Evolutionary conservation across 2,113 vertebrate species (phyloP).

Genomic region (Cyprinus carpio): DNA sequence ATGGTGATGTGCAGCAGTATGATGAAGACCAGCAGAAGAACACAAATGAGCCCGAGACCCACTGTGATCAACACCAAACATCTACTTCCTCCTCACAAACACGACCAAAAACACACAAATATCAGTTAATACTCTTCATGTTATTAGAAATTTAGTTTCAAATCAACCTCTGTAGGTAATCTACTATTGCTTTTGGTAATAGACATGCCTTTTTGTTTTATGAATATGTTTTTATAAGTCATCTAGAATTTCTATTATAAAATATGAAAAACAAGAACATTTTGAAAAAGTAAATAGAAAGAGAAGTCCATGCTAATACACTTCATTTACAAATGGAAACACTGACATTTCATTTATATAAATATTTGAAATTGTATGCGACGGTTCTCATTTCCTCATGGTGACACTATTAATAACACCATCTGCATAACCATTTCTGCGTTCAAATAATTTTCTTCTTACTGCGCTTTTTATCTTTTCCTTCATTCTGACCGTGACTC

Average conservation of each 20-base stretch:
- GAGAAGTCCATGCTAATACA: too few species aligned
- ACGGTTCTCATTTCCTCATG: too few species aligned
- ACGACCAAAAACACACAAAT: neutral
- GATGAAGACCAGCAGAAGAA: constrained; percentile 4
- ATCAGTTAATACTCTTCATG: neutral
- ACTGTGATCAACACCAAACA: neutral
- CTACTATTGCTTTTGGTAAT: neutral
- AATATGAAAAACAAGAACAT: neutral
- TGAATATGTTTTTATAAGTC: too few species aligned
- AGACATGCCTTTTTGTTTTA: too few species aligned
- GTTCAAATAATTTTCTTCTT: neutral
- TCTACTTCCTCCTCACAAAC: neutral
- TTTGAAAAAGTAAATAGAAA: neutral
- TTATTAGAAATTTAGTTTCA: neutral
- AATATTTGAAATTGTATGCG: too few species aligned
- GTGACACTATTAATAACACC: too few species aligned
- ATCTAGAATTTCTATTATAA: neutral
- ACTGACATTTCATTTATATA: too few species aligned
- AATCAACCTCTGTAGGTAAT: neutral
- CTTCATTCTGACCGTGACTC: neutral
- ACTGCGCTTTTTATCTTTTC: too few species aligned
- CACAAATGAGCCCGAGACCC: neutral
- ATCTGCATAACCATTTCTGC: neutral
- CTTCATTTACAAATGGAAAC: too few species aligned
- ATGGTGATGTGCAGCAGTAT: neutral